Base-by-base conservation (phyloP, 2,888 invertebrate species). In the Heteropelma amictum region DNA sequence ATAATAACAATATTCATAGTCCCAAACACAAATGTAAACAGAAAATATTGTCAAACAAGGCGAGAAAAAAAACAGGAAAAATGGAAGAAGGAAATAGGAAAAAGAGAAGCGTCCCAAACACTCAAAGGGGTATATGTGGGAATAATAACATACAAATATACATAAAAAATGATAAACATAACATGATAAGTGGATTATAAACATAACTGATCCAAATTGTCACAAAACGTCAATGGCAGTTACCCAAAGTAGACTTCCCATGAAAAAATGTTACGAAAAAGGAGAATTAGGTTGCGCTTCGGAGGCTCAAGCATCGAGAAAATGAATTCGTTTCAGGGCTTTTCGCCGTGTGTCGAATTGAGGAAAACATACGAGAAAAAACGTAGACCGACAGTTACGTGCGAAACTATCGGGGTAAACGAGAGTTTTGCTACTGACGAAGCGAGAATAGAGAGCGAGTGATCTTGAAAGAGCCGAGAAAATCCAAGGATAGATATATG, bases 401-500 rank as follows among this genome's bases (percentile, higher is more conserved):
- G 60, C 60, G 45, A 60, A 60, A 60, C 23, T 23, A n/a, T 23
- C 8, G 54, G n/a, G 33, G 54, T 7, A 7, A 54, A 54, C 33
- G 40, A 58, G 6, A 45, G 30, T 23, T 26, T 28, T n/a, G 30
- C 45, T n/a, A 23, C 12, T 42, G 23, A 8, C 14, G 21, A 10
- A 3, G n/a, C 8, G 8, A 23, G n/a, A 40, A 51, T 28, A 49
- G 58, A 67, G 49, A 51, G 51, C 42, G 14, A 68, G 56, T 60
- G 68, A 68, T 70, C 70, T 63, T 64, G 70, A 63, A 70, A 47
- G 63, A 70, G 45, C 12, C 19, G 21, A 49, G 54, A 49, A 19
- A 56, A 64, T 28, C 19, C 0, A 14, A 26, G 10, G 5, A 12
- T 17, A 12, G n/a, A 56, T 10, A 14, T 8, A 8, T 1, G 35